Evolutionary conservation across 2,113 vertebrate species (phyloP).

Genomic region (Cavia aperea): DNA sequence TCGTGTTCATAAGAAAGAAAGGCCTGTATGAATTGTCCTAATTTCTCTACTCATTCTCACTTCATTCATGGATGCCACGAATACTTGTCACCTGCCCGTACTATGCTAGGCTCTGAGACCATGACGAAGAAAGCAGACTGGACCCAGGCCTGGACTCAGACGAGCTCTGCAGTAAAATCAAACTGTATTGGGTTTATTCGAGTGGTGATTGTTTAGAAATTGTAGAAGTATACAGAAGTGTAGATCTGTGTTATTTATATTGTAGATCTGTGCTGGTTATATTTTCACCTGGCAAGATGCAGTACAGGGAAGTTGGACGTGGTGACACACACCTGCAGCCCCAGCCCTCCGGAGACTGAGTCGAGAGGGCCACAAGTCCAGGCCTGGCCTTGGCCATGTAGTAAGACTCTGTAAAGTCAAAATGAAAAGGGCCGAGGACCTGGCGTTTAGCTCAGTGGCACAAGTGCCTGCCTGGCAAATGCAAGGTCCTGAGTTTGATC

Average conservation of each 20-base stretch:
- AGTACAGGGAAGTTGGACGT: neutral
- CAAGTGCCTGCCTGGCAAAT: too few relatives aligned
- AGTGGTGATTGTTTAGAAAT: neutral
- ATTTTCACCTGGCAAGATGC: neutral
- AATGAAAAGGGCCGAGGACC: neutral
- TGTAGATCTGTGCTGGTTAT: neutral
- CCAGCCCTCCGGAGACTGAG: neutral
- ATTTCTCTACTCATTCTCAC: neutral
- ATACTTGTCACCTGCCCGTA: neutral
- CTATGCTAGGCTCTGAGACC: neutral
- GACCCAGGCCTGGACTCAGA: neutral
- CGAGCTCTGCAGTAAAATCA: neutral
- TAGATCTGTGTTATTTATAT: rapidly evolving
- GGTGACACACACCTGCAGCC: neutral
- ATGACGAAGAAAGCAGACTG: neutral
- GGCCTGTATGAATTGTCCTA: neutral
- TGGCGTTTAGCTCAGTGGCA: too few relatives aligned
- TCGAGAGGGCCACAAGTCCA: neutral
- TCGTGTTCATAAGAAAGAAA: neutral
- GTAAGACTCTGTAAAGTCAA: neutral
- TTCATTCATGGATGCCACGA: neutral
- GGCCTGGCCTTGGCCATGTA: neutral
- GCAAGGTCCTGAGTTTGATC: too few relatives aligned
- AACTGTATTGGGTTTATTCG: neutral
- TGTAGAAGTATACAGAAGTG: neutral